A percentile compares a stretch with the other conserved stretches of the same genome.
These are phyloP conservation scores for Octopus sinensis DNA, from an alignment of 1,140 invertebrate species.

Conservation along the genomic window DNA sequence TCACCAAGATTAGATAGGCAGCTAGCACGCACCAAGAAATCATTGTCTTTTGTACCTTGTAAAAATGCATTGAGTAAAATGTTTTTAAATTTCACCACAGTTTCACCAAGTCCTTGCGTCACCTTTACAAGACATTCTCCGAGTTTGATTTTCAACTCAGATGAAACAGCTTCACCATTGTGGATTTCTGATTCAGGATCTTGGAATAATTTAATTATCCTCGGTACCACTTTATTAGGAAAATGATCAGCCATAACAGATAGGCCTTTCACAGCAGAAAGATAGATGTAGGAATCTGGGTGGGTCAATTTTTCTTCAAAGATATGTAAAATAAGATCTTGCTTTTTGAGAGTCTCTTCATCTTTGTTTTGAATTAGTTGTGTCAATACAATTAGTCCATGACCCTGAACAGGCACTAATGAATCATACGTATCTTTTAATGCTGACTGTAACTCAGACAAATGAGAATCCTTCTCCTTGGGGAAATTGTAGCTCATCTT, in stretches of 20 bases:
- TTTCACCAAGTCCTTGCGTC: conserved; percentile 69
- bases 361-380: conserved; percentile 71
- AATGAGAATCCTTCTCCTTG: not conserved
- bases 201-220: conserved; percentile 66
- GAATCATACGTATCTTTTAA: conserved; percentile 70
- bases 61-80: conserved; percentile 73
- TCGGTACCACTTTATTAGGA: conserved; percentile 69
- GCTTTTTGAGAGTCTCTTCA: conserved; percentile 65
- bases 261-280: conserved; percentile 74
- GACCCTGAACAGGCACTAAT: conserved; percentile 75
- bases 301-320: conserved; percentile 69
- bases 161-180: conserved; percentile 58
- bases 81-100: conserved; percentile 70
- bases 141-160: conserved; percentile 71
- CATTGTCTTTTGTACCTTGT: conserved; percentile 66
- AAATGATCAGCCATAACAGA: conserved; percentile 66
- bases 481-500: not conserved
- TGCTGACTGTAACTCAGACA: conserved; percentile 50
- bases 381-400: conserved; percentile 72
- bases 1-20: conserved; percentile 82
- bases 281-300: conserved; percentile 79
- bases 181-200: conserved; percentile 37
- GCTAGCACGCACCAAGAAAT: conserved; percentile 75
- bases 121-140: conserved; percentile 79
- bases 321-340: conserved; percentile 68